Evolutionary conservation across 2,888 invertebrate genomes (phyloP).

Genomic region (Agonopterix heracliana): DNA sequence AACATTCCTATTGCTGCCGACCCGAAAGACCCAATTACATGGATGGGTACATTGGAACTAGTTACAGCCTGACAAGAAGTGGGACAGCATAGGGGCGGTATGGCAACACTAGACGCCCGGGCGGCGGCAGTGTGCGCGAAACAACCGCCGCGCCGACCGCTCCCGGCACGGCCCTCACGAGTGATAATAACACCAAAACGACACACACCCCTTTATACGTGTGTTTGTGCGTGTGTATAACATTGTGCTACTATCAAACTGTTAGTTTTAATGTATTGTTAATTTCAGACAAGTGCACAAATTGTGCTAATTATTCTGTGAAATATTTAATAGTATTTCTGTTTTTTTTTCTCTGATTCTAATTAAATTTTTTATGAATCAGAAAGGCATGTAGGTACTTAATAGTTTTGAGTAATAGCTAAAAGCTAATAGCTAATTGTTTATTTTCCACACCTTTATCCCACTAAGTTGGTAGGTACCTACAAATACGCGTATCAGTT

Average conservation of each 20-base stretch:
- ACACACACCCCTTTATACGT: slow-evolving; percentile 33
- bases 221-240: slow-evolving; percentile 26
- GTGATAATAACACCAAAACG: slow-evolving; percentile 11
- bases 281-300: not conserved
- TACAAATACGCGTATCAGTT: too few relatives aligned
- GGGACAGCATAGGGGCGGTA: slow-evolving; percentile 5
- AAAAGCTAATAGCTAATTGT: too few relatives aligned
- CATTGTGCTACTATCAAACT: not conserved
- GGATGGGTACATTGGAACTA: slow-evolving; percentile 32
- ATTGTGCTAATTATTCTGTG: not conserved
- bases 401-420: too few relatives aligned
- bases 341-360: too few relatives aligned
- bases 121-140: slow-evolving; percentile 72
- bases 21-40: slow-evolving; percentile 28
- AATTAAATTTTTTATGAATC: too few relatives aligned
- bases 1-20: slow-evolving; percentile 25
- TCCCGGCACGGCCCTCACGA: slow-evolving; percentile 22
- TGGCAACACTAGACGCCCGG: slow-evolving; percentile 60
- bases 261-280: not conserved
- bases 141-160: slow-evolving; percentile 52
- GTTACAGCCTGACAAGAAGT: slow-evolving; percentile 15
- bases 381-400: too few relatives aligned
- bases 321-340: not conserved
- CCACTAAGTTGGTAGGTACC: too few relatives aligned
- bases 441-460: too few relatives aligned